Conservation (phyloP, 2,113 vertebrate species). For the Hydropotes inermis region DNA sequence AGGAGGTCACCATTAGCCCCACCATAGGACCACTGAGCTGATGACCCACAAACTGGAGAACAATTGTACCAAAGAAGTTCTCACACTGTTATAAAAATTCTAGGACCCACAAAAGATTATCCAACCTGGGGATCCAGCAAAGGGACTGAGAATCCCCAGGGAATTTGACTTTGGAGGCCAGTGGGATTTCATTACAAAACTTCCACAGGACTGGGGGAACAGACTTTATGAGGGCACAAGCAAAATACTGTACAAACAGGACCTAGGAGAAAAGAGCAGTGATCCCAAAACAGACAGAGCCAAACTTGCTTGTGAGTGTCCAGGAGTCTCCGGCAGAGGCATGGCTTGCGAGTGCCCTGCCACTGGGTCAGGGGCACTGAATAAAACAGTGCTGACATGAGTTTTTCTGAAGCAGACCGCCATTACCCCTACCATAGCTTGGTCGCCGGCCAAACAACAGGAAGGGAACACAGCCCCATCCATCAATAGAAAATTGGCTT, state of each 20-base stretch:
- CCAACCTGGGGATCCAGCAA: background rate
- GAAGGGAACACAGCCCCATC: rapidly evolving
- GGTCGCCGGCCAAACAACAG: background rate
- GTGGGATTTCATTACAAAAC: background rate
- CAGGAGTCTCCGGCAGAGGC: background rate
- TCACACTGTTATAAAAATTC: background rate
- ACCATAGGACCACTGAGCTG: background rate
- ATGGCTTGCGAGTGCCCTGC: background rate
- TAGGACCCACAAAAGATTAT: background rate
- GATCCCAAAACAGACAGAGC: background rate
- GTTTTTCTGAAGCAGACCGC: background rate
- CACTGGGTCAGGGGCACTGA: background rate
- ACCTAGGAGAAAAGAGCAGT: background rate
- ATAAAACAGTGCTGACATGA: background rate
- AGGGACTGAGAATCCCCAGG: background rate
- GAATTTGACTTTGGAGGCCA: background rate
- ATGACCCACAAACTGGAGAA: background rate
- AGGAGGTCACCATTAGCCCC: background rate
- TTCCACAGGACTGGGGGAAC: background rate
- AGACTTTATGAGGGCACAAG: background rate
- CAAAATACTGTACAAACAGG: background rate
- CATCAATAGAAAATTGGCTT: background rate
- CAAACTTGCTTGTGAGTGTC: background rate
- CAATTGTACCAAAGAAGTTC: background rate
- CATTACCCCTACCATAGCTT: background rate